Evolutionary conservation across 2,113 vertebrate genomes (phyloP).

Genomic region (Tragelaphus strepsiceros): DNA sequence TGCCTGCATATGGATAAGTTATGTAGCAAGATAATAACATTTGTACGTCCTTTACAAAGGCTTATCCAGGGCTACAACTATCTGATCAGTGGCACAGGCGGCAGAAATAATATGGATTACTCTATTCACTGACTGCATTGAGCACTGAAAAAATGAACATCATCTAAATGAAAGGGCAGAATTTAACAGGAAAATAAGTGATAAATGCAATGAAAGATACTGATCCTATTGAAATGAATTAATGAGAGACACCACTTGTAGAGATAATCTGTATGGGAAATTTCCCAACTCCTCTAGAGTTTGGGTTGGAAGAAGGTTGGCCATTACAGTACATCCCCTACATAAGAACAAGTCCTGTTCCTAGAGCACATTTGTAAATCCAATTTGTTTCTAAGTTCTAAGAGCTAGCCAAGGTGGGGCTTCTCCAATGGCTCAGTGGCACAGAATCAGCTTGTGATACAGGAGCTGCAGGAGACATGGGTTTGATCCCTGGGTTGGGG

Average conservation of each 20-base stretch:
- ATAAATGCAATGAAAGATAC: background rate
- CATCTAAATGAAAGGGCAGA: background rate
- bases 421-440: background rate
- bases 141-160: background rate
- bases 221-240: background rate
- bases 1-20: slow-evolving; percentile 25
- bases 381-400: background rate
- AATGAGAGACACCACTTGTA: background rate
- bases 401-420: background rate
- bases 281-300: background rate
- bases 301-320: background rate
- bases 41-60: background rate
- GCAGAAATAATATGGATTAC: background rate
- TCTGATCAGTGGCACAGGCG: slow-evolving; percentile 1
- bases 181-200: background rate
- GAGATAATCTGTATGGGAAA: background rate
- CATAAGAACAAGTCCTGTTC: background rate
- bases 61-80: background rate
- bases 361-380: background rate
- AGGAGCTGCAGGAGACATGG: background rate
- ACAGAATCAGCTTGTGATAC: background rate
- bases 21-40: slow-evolving; percentile 7
- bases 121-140: background rate
- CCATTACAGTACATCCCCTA: background rate
- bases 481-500: background rate